A percentile compares a stretch with the other conserved stretches of the same genome.
phyloP scores from a whole-genome alignment of 2,888 invertebrate genomes.

The Ophioninae sp. region DNA sequence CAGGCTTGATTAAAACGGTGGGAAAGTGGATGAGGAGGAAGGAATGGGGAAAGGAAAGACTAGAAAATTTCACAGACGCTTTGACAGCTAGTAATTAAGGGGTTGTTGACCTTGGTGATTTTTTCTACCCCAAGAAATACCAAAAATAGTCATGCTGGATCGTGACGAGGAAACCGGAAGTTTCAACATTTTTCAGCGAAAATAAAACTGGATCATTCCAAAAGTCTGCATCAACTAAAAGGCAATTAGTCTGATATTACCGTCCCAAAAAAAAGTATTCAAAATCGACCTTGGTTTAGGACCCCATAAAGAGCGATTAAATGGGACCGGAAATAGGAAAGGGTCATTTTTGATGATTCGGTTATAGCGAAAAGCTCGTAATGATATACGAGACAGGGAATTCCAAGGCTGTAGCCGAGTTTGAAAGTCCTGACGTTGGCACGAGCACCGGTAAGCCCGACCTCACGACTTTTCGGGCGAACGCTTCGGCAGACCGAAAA shows the following conservation, averaged over 20 bases:
- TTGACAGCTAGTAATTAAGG: not conserved
- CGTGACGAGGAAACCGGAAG: not conserved
- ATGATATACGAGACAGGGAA: slow-evolving; percentile 36
- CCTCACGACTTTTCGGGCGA: slow-evolving; percentile 54
- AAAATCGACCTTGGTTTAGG: not conserved
- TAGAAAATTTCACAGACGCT: not conserved
- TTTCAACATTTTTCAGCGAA: not conserved
- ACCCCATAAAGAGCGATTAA: not conserved
- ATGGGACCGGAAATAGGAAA: slow-evolving; percentile 1
- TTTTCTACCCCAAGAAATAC: not conserved
- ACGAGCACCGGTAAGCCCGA: slow-evolving; percentile 36
- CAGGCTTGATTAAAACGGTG: slow-evolving; percentile 7
- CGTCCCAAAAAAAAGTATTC: not conserved
- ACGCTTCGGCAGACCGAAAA: slow-evolving; percentile 59
- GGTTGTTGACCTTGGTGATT: not conserved
- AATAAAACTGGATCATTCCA: not conserved
- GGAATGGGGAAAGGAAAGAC: not conserved
- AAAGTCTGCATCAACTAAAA: no score
- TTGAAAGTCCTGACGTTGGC: slow-evolving; percentile 57
- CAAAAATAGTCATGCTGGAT: no score
- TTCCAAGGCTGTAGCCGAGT: slow-evolving; percentile 18
- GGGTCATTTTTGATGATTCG: slow-evolving; percentile 26
- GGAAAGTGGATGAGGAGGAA: not conserved
- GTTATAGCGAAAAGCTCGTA: slow-evolving; percentile 9
- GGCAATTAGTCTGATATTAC: not conserved